Evolutionary conservation across 2,888 invertebrate species (phyloP).

Genomic region (Mesoligia furuncula): DNA sequence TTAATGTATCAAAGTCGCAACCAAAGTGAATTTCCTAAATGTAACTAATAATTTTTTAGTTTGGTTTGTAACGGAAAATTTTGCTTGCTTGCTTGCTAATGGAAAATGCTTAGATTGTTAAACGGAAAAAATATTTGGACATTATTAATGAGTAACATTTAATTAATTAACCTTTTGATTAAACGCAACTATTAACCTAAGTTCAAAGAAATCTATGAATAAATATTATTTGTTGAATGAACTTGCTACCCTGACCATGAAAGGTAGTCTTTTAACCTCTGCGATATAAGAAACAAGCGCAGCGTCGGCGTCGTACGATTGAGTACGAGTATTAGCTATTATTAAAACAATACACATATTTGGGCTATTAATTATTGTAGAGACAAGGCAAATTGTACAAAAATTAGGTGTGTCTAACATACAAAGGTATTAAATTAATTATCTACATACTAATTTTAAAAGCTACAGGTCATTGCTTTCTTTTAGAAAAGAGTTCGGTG

Average conservation of each 20-base stretch:
- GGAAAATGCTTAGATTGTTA: background rate
- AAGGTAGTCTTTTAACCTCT: background rate
- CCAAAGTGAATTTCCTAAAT: background rate
- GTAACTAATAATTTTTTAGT: background rate
- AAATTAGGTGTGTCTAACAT: background rate
- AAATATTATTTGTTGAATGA: conserved; percentile 17
- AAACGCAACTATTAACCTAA: background rate
- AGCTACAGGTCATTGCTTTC: too few relatives aligned
- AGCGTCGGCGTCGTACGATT: background rate
- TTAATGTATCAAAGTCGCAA: background rate
- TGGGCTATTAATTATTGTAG: background rate
- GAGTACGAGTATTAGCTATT: background rate
- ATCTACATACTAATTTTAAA: background rate
- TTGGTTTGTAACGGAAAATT: background rate
- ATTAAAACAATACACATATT: background rate
- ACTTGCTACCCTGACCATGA: background rate
- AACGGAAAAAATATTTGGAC: background rate
- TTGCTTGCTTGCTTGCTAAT: background rate
- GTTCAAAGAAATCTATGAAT: conserved; percentile 10
- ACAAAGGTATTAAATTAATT: background rate
- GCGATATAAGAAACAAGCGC: background rate
- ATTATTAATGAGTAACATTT: background rate
- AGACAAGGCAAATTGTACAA: conserved; percentile 13
- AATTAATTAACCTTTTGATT: background rate
- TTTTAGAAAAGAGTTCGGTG: background rate